Evolutionary conservation across 2,797 vertebrate species (phyloP).

Genomic region (Helarctos malayanus): DNA sequence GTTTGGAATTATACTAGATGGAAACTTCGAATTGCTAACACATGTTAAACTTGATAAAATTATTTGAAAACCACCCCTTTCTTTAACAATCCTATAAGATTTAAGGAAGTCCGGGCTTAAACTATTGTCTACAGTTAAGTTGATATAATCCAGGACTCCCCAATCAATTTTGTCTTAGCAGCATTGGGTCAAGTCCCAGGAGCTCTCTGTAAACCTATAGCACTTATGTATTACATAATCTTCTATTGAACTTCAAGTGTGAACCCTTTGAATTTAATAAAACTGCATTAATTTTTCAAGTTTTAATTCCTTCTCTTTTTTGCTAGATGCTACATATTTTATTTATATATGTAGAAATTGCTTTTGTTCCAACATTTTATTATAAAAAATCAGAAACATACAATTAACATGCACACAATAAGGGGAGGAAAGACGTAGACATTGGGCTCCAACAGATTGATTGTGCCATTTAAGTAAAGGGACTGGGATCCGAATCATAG

Average conservation of each 20-base stretch:
- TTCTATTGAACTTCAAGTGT: background rate
- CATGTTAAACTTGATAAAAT: background rate
- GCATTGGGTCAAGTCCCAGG: background rate
- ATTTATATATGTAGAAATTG: background rate
- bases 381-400: background rate
- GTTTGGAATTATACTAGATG: background rate
- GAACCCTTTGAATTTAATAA: background rate
- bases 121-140: background rate
- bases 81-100: background rate
- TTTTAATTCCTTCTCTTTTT: background rate
- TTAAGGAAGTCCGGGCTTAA: background rate
- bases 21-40: background rate
- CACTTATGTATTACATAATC: background rate
- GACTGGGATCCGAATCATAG: background rate
- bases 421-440: background rate
- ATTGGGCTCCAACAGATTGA: background rate
- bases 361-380: background rate
- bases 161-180: background rate
- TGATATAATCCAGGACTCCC: background rate
- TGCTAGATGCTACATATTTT: background rate
- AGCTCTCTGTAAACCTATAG: background rate
- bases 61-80: constrained; percentile 9
- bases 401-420: background rate
- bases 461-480: background rate
- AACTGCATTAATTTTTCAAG: background rate